Evolutionary conservation across 2,113 vertebrate species (phyloP), one percentile per base, ranked within the genome.

Genomic region (Campylomormyrus tamandua): DNA sequence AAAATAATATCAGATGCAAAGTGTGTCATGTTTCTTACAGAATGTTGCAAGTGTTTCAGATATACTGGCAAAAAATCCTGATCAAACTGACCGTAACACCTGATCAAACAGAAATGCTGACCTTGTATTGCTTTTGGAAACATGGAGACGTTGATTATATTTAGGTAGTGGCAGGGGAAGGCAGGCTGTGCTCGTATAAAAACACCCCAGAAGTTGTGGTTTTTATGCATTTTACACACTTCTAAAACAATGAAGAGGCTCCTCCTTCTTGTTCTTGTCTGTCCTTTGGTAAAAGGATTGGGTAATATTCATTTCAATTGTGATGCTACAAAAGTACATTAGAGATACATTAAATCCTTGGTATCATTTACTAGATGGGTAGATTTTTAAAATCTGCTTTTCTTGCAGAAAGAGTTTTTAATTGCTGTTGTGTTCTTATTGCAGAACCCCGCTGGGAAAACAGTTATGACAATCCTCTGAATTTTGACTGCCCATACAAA

Each of bases 361-460:
- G 21, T 46, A 2, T 17, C 83, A 48, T 84, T 45, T 11, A 7
- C 83, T 48, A 45, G 19, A n/a, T 46, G 15, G 15, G 70, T 39
- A 17, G 70, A 66, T 39, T 77, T 77, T 70, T 39, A 0, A 7
- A 7, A 19, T 31, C 27, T 13, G 13, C 3, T 19, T 70, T 70
- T 70, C 10, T 86, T 27, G 15, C 48, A 56, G 31, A 87, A 24
- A 21, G 27, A 7, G 31, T 56, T 39, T 87, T 24, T n/a, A 83
- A 83, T 13, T 48, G 45, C 15, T 17, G 1, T 87, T 46, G 8
- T 31, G 8, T 35, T 35, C 7, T 52, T 39, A 39, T 35, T 53
- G 52, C 80, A 83, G 80, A 83, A n/a, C 80, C 45, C 6, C 80
- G 80, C 45, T 70, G 58, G 87, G 56, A 88, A 88, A 88, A 88